phyloP scores from a whole-genome alignment of 2,888 invertebrate genomes.

The Acleris laterana region DNA sequence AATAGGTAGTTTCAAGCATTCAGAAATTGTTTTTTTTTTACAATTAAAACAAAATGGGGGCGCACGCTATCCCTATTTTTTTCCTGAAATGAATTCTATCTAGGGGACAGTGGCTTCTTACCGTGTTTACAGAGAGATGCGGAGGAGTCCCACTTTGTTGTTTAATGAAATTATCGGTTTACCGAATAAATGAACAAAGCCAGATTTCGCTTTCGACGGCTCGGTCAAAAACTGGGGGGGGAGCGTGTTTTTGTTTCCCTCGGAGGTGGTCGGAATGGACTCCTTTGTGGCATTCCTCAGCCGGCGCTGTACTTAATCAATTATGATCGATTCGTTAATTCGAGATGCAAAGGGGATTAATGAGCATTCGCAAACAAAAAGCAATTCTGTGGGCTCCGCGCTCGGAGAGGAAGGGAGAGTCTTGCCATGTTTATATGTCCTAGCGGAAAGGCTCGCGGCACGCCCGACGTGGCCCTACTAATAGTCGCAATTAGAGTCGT shows the following conservation, averaged over 20 bases:
- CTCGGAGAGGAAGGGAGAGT: slow-evolving; percentile 17
- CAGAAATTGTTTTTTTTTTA: slow-evolving; percentile 46
- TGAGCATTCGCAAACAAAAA: slow-evolving; percentile 41
- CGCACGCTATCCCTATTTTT: slow-evolving; percentile 58
- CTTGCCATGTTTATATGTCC: slow-evolving; percentile 27
- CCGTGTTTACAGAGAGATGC: slow-evolving; percentile 77
- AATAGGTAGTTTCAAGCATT: slow-evolving; percentile 33
- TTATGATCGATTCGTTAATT: slow-evolving; percentile 83
- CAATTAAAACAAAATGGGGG: slow-evolving; percentile 54
- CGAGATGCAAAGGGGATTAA: slow-evolving; percentile 70
- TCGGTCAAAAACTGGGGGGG: slow-evolving; percentile 76
- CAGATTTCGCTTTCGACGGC: slow-evolving; percentile 77
- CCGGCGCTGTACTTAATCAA: slow-evolving; percentile 77
- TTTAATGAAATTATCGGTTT: slow-evolving; percentile 85
- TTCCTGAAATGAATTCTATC: slow-evolving; percentile 80
- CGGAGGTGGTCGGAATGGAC: slow-evolving; percentile 68
- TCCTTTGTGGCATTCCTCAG: slow-evolving; percentile 75
- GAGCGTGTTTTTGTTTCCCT: slow-evolving; percentile 73
- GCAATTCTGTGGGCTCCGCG: slow-evolving; percentile 35
- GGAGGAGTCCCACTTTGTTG: slow-evolving; percentile 81
- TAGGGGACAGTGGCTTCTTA: slow-evolving; percentile 83
- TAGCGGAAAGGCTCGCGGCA: slow-evolving; percentile 22
- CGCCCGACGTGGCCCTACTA: slow-evolving; percentile 48
- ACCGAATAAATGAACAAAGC: slow-evolving; percentile 84
- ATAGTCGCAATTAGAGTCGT: slow-evolving; percentile 65